Conservation (phyloP, 2,888 invertebrate genomes). For the Hirtodrosophila duncani region DNA sequence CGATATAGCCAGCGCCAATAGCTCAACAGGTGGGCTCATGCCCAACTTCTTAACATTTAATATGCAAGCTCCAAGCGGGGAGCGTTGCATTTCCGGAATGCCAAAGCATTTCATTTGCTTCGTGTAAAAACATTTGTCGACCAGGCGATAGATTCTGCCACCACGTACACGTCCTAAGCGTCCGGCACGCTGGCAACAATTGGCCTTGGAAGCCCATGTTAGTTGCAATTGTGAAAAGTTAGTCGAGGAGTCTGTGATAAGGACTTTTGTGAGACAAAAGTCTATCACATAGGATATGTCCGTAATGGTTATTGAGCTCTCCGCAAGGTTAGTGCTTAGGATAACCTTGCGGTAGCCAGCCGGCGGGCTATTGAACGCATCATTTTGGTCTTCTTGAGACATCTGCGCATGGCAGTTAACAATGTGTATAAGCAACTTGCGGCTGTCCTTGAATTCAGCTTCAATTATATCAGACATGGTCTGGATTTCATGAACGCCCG, state of each 20-base stretch:
- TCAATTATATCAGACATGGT: slow-evolving; percentile 60
- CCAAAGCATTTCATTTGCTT: slow-evolving; percentile 80
- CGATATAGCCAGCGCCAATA: slow-evolving; percentile 90
- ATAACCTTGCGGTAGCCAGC: slow-evolving; percentile 86
- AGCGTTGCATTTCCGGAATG: slow-evolving; percentile 87
- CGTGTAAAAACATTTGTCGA: slow-evolving; percentile 84
- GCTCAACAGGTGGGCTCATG: slow-evolving; percentile 87
- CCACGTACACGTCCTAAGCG: slow-evolving; percentile 92
- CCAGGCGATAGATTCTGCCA: slow-evolving; percentile 91
- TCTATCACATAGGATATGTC: slow-evolving; percentile 95
- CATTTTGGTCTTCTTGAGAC: slow-evolving; percentile 86
- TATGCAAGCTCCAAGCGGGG: slow-evolving; percentile 89
- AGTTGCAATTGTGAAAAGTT: slow-evolving; percentile 84
- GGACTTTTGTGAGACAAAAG: slow-evolving; percentile 92
- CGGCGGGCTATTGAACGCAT: slow-evolving; percentile 79
- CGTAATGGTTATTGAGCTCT: slow-evolving; percentile 93
- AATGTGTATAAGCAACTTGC: slow-evolving; percentile 27
- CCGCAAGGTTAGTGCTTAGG: slow-evolving; percentile 93
- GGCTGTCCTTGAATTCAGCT: slow-evolving; percentile 1
- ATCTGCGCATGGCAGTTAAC: slow-evolving; percentile 85
- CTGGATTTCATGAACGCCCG: slow-evolving; percentile 92
- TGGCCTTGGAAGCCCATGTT: slow-evolving; percentile 93
- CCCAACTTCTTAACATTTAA: slow-evolving; percentile 89
- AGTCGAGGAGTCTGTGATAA: slow-evolving; percentile 86
- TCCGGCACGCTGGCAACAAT: slow-evolving; percentile 93